Evolutionary conservation across 2,113 vertebrate species (phyloP).

Genomic region (Mixornis gularis): DNA sequence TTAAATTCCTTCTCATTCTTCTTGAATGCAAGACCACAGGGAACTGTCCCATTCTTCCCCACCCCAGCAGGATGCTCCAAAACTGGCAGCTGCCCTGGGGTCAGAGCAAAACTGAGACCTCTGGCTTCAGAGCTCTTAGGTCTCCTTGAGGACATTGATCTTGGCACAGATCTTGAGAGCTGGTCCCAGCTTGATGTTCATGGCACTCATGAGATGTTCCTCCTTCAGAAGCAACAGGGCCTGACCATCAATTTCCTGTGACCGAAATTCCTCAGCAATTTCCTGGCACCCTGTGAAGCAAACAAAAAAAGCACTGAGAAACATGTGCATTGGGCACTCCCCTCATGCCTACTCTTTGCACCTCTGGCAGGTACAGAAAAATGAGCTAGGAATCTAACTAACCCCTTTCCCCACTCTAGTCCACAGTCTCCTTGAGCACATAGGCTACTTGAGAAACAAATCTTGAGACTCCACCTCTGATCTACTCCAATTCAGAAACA

Average conservation of each 20-base stretch:
- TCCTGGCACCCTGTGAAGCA: slow-evolving; percentile 88
- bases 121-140: slow-evolving; percentile 59
- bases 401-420: not conserved
- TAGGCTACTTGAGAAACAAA: not conserved
- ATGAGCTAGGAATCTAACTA: not conserved
- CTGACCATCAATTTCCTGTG: slow-evolving; percentile 97
- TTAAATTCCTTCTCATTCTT: slow-evolving; percentile 21
- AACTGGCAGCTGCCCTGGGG: not conserved
- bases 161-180: slow-evolving; percentile 98
- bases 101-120: not conserved
- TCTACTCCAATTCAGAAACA: not conserved
- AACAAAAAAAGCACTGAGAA: not conserved
- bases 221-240: slow-evolving; percentile 92
- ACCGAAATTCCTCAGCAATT: slow-evolving; percentile 90
- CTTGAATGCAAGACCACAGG: not conserved
- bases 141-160: slow-evolving; percentile 94
- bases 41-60: not conserved
- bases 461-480: not conserved
- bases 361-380: not conserved
- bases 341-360: not conserved
- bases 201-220: slow-evolving; percentile 97
- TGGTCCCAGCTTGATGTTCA: slow-evolving; percentile 97
- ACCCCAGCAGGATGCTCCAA: not conserved
- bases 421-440: not conserved
- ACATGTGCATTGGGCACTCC: not conserved